Evolutionary conservation across 2,797 vertebrate species (phyloP).

Genomic region (Pseudomugil tenellus): DNA sequence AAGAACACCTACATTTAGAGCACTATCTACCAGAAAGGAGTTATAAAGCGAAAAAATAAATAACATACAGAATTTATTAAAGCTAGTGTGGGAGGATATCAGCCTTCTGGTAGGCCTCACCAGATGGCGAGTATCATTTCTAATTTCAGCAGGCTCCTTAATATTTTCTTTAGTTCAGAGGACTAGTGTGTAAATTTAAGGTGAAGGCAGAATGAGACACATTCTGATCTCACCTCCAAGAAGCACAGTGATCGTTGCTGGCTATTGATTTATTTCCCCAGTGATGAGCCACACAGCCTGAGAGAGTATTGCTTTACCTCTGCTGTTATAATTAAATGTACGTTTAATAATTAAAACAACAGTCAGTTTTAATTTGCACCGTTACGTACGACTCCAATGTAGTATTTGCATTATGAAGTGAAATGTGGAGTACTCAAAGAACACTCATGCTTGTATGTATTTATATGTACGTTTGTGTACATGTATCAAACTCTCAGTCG

Average conservation of each 20-base stretch:
- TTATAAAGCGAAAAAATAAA: neutral
- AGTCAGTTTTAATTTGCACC: conserved; percentile 38
- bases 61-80: conserved; percentile 32
- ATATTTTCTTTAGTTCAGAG: conserved; percentile 35
- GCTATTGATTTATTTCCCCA: conserved; percentile 62
- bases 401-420: neutral
- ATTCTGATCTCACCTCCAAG: conserved; percentile 47
- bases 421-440: neutral
- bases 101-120: conserved; percentile 48
- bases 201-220: conserved; percentile 16
- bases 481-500: conserved; percentile 8
- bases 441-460: neutral
- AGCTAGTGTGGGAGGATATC: conserved; percentile 51
- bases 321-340: conserved; percentile 60
- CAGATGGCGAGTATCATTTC: conserved; percentile 60
- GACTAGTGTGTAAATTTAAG: conserved; percentile 16
- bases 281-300: conserved; percentile 37
- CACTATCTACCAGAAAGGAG: neutral
- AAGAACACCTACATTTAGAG: neutral
- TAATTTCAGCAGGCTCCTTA: conserved; percentile 31
- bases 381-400: no score
- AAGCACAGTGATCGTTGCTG: conserved; percentile 25
- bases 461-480: neutral
- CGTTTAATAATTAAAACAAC: conserved; percentile 53
- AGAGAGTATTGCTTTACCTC: conserved; percentile 39